Conservation (phyloP, 2,113 vertebrate species). For the Chloebia gouldiae region DNA sequence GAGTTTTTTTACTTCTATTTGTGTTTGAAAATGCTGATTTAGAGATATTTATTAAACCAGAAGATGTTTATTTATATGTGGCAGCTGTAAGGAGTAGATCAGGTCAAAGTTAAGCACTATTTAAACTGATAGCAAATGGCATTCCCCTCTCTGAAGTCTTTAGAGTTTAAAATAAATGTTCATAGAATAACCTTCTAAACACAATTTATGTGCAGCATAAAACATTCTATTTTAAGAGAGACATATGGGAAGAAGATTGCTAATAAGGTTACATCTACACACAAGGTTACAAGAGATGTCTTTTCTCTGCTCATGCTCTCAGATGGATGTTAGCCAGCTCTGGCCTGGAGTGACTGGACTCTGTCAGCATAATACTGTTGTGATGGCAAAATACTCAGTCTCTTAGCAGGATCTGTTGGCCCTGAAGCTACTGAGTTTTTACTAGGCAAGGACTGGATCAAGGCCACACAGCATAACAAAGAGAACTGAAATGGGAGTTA, state of each 20-base stretch:
- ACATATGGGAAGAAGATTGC: background rate
- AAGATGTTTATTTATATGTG: background rate
- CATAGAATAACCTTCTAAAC: slow-evolving; percentile 45
- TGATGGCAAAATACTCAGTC: background rate
- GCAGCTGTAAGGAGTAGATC: background rate
- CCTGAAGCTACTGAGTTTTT: background rate
- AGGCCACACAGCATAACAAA: rapidly evolving
- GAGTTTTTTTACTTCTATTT: background rate
- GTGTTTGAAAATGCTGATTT: background rate
- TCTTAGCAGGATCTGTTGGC: background rate
- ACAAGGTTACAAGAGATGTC: background rate
- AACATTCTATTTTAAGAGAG: slow-evolving; percentile 44
- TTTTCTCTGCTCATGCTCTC: background rate
- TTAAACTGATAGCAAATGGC: slow-evolving; percentile 23
- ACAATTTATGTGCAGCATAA: slow-evolving; percentile 12
- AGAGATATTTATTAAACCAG: background rate
- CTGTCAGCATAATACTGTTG: background rate
- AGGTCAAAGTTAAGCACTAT: slow-evolving; percentile 9
- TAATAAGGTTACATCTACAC: slow-evolving; percentile 10
- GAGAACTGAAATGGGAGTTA: rapidly evolving
- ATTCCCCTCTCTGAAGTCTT: background rate
- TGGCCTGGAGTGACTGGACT: background rate
- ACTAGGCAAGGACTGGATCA: background rate
- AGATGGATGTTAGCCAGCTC: background rate
- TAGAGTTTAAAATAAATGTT: slow-evolving; percentile 39